Percentiles rank a stretch among this genome's conserved stretches.
Evolutionary conservation across 2,888 invertebrate species (phyloP).

Genomic region (Habrosyne pyritoides): DNA sequence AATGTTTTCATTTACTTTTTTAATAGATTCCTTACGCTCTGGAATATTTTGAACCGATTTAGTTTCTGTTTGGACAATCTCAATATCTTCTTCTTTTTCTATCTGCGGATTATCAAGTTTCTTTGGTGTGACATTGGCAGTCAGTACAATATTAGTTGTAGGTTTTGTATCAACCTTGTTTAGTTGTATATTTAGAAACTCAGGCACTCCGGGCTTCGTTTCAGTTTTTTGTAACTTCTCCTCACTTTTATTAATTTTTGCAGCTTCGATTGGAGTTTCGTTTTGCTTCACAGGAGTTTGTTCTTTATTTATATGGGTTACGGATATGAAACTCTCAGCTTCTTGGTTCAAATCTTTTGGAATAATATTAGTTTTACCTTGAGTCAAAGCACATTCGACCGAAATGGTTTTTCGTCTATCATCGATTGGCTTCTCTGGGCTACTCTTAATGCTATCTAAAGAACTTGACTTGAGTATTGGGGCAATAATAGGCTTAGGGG

Average conservation of each 20-base stretch:
- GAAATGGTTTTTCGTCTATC: constrained; percentile 79
- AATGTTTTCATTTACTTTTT: constrained; percentile 51
- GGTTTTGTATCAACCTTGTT: constrained; percentile 87
- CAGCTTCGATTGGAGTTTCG: constrained; percentile 46
- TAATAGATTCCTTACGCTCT: constrained; percentile 51
- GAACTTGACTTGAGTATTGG: constrained; percentile 81
- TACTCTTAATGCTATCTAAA: constrained; percentile 84
- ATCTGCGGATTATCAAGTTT: constrained; percentile 66
- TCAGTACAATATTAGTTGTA: constrained; percentile 85
- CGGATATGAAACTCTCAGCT: constrained; percentile 79
- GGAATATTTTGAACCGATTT: constrained; percentile 42
- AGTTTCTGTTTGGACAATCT: constrained; percentile 53
- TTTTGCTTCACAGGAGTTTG: constrained; percentile 47
- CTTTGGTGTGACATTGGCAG: constrained; percentile 84
- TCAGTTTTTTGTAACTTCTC: constrained; percentile 62
- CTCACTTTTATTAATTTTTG: constrained; percentile 66
- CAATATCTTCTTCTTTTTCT: constrained; percentile 61
- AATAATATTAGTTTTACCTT: constrained; percentile 36
- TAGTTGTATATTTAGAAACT: constrained; percentile 88
- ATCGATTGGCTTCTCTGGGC: constrained; percentile 75
- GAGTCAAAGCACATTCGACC: constrained; percentile 73
- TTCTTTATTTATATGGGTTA: constrained; percentile 83
- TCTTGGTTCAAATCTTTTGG: constrained; percentile 58
- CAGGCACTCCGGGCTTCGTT: constrained; percentile 79
- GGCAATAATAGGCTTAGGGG: constrained; percentile 77